phyloP scores from a whole-genome alignment of 2,888 invertebrate genomes.

The Fissipunctia ypsillon region DNA sequence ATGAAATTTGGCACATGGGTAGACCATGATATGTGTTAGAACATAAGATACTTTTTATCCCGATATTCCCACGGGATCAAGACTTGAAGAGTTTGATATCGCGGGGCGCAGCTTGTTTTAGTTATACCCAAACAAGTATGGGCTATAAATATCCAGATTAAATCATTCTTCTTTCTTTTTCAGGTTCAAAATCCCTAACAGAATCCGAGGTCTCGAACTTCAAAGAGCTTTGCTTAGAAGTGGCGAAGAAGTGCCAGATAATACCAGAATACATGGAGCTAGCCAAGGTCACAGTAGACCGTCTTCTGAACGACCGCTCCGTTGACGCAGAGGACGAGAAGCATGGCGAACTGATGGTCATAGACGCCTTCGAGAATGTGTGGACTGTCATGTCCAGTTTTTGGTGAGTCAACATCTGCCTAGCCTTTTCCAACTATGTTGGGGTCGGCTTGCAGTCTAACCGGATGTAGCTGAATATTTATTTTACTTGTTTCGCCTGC shows the following conservation, averaged over 20 bases:
- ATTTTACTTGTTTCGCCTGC: no score
- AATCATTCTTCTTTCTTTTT: not conserved
- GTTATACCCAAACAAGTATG: no score
- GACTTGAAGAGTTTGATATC: no score
- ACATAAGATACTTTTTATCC: no score
- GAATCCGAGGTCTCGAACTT: slow-evolving; percentile 81
- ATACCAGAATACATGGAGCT: slow-evolving; percentile 88
- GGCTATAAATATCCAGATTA: not conserved
- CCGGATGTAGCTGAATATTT: not conserved
- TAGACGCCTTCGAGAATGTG: slow-evolving; percentile 83
- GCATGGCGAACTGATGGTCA: slow-evolving; percentile 70
- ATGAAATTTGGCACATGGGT: no score
- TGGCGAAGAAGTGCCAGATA: slow-evolving; percentile 84
- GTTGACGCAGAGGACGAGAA: slow-evolving; percentile 60
- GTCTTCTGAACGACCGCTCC: slow-evolving; percentile 68
- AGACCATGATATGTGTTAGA: no score
- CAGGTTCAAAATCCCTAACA: slow-evolving; percentile 79
- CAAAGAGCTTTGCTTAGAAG: slow-evolving; percentile 83
- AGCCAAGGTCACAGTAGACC: slow-evolving; percentile 82
- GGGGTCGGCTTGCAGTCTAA: not conserved
- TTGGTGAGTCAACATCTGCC: slow-evolving; percentile 74
- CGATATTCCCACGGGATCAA: no score
- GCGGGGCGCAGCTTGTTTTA: no score
- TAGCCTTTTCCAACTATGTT: not conserved
- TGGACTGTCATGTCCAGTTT: slow-evolving; percentile 87